Percentiles rank a stretch among this genome's conserved stretches.
phyloP scores from a whole-genome alignment of 2,888 invertebrate genomes.

The Margaritifera margaritifera region DNA sequence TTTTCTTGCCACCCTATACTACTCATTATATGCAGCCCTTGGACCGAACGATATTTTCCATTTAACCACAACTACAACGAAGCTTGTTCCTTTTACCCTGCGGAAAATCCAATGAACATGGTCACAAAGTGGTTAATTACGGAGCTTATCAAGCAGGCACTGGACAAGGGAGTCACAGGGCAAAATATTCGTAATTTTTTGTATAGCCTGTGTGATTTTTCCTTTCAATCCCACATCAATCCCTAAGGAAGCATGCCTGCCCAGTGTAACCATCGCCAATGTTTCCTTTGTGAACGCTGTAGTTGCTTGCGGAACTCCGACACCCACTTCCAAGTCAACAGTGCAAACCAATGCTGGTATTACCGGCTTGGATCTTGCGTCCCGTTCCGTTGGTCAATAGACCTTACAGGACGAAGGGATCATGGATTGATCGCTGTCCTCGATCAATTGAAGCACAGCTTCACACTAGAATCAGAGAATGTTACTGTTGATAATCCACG shows the following conservation, averaged over 20 bases:
- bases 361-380: too few species aligned
- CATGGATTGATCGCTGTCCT: too few species aligned
- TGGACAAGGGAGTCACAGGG: background rate
- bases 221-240: background rate
- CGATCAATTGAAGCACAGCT: too few species aligned
- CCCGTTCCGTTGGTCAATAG: too few species aligned
- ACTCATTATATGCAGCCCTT: background rate
- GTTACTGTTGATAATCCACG: too few species aligned
- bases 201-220: background rate
- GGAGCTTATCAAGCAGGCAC: background rate
- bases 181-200: background rate
- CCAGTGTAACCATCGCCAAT: too few species aligned
- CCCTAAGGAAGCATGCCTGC: background rate
- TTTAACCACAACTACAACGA: background rate
- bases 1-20: background rate
- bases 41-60: background rate
- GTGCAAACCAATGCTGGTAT: too few species aligned
- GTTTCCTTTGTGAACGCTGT: too few species aligned
- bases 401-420: too few species aligned
- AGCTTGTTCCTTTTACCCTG: background rate
- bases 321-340: too few species aligned
- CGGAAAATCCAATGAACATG: background rate
- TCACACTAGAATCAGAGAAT: too few species aligned
- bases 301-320: too few species aligned
- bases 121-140: background rate